Evolutionary conservation across 2,797 vertebrate species (phyloP).

Genomic region (Rhadinocentrus ornatus): DNA sequence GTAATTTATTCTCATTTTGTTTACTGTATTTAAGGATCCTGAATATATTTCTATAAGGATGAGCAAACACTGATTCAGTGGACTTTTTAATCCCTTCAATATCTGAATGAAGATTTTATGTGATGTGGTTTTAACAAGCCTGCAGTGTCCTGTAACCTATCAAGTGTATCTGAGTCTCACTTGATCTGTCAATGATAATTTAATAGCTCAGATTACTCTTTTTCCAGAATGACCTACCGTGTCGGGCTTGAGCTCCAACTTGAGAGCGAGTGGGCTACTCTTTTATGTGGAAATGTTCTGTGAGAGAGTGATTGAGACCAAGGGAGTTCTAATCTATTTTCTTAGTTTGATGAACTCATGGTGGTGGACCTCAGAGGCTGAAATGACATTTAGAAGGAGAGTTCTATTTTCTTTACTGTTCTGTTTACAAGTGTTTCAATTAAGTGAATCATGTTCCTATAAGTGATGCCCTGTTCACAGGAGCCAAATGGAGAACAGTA

Average conservation of each 20-base stretch:
- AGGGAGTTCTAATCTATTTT: slow-evolving; percentile 70
- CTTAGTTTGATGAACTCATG: slow-evolving; percentile 68
- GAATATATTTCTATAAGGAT: background rate
- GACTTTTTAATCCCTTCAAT: background rate
- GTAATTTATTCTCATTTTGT: background rate
- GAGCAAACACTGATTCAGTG: background rate
- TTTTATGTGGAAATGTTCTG: slow-evolving; percentile 33
- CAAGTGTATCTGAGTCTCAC: slow-evolving; percentile 40
- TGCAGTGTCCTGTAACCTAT: slow-evolving; percentile 65
- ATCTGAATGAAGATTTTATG: slow-evolving; percentile 2
- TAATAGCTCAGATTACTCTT: slow-evolving; percentile 68
- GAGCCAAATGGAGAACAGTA: slow-evolving; percentile 54
- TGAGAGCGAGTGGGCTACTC: slow-evolving; percentile 18
- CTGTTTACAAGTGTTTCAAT: slow-evolving; percentile 72
- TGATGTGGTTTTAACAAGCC: slow-evolving; percentile 47
- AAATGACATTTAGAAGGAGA: slow-evolving; percentile 72
- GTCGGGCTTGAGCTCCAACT: slow-evolving; percentile 24
- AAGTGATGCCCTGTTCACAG: slow-evolving; percentile 53
- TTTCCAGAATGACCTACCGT: slow-evolving; percentile 47
- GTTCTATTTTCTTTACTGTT: slow-evolving; percentile 63
- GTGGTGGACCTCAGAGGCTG: slow-evolving; percentile 46
- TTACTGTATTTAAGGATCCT: background rate
- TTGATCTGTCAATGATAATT: slow-evolving; percentile 63
- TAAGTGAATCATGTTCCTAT: slow-evolving; percentile 66
- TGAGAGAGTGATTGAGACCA: slow-evolving; percentile 18